Conservation (phyloP, 2,113 vertebrate species). For the Crotalus helleri region DNA sequence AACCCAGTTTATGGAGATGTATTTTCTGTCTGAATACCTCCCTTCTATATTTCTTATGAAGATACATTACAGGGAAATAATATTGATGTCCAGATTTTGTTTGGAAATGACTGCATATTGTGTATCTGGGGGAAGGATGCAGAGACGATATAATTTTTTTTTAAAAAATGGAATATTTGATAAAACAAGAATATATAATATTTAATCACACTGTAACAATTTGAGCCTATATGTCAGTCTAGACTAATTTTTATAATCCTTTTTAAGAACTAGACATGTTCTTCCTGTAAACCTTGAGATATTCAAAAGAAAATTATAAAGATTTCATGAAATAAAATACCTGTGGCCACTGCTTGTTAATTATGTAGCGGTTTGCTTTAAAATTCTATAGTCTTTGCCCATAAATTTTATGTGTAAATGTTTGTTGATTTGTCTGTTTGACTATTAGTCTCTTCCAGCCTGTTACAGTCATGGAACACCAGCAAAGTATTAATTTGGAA, state of each 20-base stretch:
- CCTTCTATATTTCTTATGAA: background rate
- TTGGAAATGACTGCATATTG: background rate
- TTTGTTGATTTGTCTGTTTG: background rate
- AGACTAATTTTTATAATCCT: background rate
- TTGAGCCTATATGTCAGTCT: background rate
- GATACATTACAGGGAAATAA: background rate
- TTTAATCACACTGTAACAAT: background rate
- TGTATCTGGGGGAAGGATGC: background rate
- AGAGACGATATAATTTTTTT: background rate
- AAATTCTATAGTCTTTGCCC: background rate
- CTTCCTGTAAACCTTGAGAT: background rate
- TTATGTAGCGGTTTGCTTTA: background rate
- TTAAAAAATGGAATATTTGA: background rate
- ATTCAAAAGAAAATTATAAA: constrained; percentile 6
- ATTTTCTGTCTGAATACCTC: background rate
- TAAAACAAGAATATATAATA: background rate
- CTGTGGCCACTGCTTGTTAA: background rate
- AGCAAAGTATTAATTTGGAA: constrained; percentile 68
- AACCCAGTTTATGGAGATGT: background rate
- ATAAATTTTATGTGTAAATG: background rate
- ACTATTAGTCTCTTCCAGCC: background rate
- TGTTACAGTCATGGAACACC: constrained; percentile 68
- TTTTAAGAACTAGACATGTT: accelerated
- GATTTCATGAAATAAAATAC: background rate
- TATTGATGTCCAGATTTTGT: background rate